Percentiles rank a stretch among this genome's conserved stretches.
Evolutionary conservation across 2,113 vertebrate species (phyloP).

Genomic region (Todiramphus saurophagus): DNA sequence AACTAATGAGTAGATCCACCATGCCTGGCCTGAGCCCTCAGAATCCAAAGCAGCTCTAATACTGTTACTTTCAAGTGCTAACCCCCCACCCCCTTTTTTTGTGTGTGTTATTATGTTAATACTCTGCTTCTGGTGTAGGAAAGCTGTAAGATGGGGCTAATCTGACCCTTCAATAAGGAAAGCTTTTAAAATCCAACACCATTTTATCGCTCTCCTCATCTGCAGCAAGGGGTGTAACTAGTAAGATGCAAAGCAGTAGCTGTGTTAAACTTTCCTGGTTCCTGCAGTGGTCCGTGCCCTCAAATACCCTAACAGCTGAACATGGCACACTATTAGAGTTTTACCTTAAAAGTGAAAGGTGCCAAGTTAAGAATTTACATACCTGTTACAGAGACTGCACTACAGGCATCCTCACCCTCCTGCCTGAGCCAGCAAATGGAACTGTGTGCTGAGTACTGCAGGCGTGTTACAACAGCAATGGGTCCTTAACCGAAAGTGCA

Average conservation of each 20-base stretch:
- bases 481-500: background rate
- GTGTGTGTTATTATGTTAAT: background rate
- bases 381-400: background rate
- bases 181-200: background rate
- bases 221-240: background rate
- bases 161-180: background rate
- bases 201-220: background rate
- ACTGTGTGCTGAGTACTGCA: background rate
- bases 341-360: background rate
- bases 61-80: background rate
- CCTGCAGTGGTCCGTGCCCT: background rate
- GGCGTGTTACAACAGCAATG: background rate
- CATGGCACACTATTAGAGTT: background rate
- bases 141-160: background rate
- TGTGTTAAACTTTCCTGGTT: background rate
- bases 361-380: background rate
- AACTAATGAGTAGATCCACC: slow-evolving; percentile 61
- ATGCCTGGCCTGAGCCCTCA: background rate
- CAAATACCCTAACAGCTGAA: background rate
- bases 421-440: background rate
- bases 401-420: background rate
- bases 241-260: background rate
- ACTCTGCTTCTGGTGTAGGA: background rate
- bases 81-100: background rate
- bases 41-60: slow-evolving; percentile 25